phyloP scores from a whole-genome alignment of 2,113 vertebrate species.

The Neotoma lepida region DNA sequence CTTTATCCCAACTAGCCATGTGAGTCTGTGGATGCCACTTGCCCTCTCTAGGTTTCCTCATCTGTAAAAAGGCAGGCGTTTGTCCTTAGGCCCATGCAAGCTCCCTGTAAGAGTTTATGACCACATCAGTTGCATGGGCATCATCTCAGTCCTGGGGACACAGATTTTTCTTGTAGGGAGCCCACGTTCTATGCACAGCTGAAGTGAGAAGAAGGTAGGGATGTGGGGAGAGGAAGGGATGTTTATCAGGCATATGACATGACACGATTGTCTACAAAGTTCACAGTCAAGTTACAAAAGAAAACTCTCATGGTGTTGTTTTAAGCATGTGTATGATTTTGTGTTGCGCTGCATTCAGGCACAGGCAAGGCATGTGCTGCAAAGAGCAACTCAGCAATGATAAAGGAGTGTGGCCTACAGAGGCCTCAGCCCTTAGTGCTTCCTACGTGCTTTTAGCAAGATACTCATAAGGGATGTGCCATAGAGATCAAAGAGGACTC shows the following conservation, averaged over 20 bases:
- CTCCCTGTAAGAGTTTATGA: not conserved
- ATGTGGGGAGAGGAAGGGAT: not conserved
- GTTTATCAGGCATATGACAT: not conserved
- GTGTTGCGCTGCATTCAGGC: not conserved
- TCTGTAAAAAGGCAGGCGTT: not conserved
- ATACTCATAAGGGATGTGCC: not conserved
- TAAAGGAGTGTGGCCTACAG: fast-evolving
- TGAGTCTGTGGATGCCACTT: not conserved
- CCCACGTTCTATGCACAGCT: too few species aligned
- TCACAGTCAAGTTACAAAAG: not conserved
- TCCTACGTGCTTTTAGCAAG: not conserved
- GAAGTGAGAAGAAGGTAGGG: too few species aligned
- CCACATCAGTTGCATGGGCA: fast-evolving
- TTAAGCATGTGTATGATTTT: not conserved
- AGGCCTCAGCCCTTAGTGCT: not conserved
- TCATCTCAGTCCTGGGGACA: not conserved
- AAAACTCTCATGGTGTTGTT: not conserved
- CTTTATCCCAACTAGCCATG: not conserved
- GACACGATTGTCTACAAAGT: too few species aligned
- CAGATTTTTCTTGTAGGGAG: not conserved
- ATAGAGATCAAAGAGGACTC: constrained; percentile 5
- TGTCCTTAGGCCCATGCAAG: not conserved
- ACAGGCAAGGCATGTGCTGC: fast-evolving
- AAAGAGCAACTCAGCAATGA: not conserved
- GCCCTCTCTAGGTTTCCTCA: not conserved